Base-by-base conservation (phyloP, 2,113 vertebrate genomes). In the Delphinapterus leucas region DNA sequence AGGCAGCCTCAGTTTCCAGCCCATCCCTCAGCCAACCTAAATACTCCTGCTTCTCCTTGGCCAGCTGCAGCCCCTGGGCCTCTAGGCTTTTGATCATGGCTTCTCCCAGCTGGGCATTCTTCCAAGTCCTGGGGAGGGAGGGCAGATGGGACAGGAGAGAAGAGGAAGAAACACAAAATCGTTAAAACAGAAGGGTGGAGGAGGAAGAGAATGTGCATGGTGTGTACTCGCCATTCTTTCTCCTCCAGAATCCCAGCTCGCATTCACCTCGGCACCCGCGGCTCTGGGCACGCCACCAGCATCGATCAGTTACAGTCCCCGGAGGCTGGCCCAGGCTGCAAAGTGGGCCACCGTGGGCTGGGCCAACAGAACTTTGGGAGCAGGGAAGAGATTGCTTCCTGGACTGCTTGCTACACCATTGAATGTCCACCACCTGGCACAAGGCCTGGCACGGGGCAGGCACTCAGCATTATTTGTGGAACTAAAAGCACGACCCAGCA, bases 1-100 rank as follows among this genome's bases (percentile, higher is more conserved):
- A 79, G 88, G 61, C 18, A 61, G 6, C 20, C 38, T 73, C 41
- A 18, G 94, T 49, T 63, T 49, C 84, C 90, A 67, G 53, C 6
- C 63, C 25, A 47, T 17, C 49, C 90, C 71, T 80, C 67, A 95
- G 97, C 98, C 98, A 98, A 99, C 99, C 99, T 98, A 99, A 98
- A 95, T 99, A 99, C 77, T 99, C 99, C 97, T 99, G 99, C 97
- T 99, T 99, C 98, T 99, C 99, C 97, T 99, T 99, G 82, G 99
- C 99, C 97, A 99, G 98, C 98, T 99, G 99, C 76, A 99, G 98
- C 41, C 99, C 99, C 98, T 99, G 99, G 76, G 99, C 99, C 98
- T 99, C 99, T 98, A 99, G 99, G 97, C 99, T 99, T 98, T 99
- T 99, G 0, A 99, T 99, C 99, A 99, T 99, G 96, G 99, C 99